These are phyloP conservation scores for Desmophyllum pertusum DNA, from an alignment of 92 coral and sea anemone species.

Conservation along the genomic window DNA sequence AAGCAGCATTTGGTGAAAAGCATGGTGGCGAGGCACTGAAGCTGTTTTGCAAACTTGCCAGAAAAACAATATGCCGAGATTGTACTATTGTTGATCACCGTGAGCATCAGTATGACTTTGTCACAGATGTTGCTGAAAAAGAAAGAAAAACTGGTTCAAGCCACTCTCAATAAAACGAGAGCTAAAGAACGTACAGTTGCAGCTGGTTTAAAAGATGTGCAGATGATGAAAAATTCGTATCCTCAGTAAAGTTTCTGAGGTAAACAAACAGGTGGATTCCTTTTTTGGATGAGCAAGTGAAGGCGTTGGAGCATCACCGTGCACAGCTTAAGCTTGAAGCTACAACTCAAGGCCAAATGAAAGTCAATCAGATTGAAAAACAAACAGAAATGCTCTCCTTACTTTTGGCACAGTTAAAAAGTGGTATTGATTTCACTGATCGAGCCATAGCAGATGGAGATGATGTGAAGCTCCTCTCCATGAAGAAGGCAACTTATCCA, in stretches of 20 bases:
- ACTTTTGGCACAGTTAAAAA: slow-evolving; percentile 49
- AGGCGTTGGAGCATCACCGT: slow-evolving; percentile 40
- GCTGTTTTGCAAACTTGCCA: slow-evolving; percentile 76
- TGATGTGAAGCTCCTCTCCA: slow-evolving; percentile 56
- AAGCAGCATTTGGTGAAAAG: slow-evolving; percentile 63
- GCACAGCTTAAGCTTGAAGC: slow-evolving; percentile 53
- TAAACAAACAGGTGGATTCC: slow-evolving; percentile 42
- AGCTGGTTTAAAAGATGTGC: slow-evolving; percentile 25
- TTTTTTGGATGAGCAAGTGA: slow-evolving; percentile 54
- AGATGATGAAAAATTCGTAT: slow-evolving; percentile 38
- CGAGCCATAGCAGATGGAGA: slow-evolving; percentile 63
- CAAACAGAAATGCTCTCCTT: slow-evolving; percentile 49
- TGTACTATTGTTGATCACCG: slow-evolving; percentile 76
- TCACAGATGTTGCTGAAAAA: slow-evolving; percentile 57
- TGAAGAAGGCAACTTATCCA: slow-evolving; percentile 61
- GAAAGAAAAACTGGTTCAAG: slow-evolving; percentile 36
- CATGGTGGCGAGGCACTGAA: slow-evolving; percentile 68
- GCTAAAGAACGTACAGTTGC: slow-evolving; percentile 36
- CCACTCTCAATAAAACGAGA: slow-evolving; percentile 36
- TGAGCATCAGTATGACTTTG: slow-evolving; percentile 62
- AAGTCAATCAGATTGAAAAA: slow-evolving; percentile 42
- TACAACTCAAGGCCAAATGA: slow-evolving; percentile 25
- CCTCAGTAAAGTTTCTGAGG: slow-evolving; percentile 12
- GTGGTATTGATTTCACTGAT: slow-evolving; percentile 52
- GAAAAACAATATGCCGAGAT: slow-evolving; percentile 63